Evolutionary conservation across 2,888 invertebrate species (phyloP), one percentile per base, ranked within the genome.

Genomic region (Clanis bilineata): DNA sequence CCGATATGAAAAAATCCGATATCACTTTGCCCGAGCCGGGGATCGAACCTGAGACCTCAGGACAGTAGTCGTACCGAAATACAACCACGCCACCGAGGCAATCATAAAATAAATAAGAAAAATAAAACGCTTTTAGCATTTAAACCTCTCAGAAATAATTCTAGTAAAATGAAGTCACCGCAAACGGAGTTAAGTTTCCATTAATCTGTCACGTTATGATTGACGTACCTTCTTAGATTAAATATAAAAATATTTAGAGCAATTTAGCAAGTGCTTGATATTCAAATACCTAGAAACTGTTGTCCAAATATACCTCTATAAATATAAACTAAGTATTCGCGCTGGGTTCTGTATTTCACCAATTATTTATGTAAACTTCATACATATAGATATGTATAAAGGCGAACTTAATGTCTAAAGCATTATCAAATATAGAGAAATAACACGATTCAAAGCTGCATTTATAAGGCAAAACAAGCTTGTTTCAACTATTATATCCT

Each of bases 141-240:
- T 15, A 28, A 4, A 7, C 0, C 7, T 18, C 18, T 51, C 5
- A 28, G 18, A 51, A 12, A 12, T 36, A 10, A 28, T 7, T 32
- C 21, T 25, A 7, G 6, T 32, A 9, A 51, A 32, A 51, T 28
- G 51, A 51, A 51, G 32, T 12, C 28, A 15, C 28, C 47, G 32
- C 32, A 32, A 18, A 51, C 32, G 51, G 28, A 28, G 15, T 51
- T 51, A 51, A 28, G 28, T 51, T 25, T 51, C 51, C 51, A 51
- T 51, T 51, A 51, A 51, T 15, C 32, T 51, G 51, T 51, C 51
- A 32, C 18, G 10, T 3, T 9, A 10, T 51, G 51, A 51, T 28
- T 51, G 51, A 32, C 51, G 32, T 28, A 51, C 5, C 9, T 18
- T 18, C 23, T 28, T 44, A 15, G 32, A 4, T 41, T 18, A 18